These are phyloP conservation scores for Lamproptera curius DNA, from an alignment of 2,888 invertebrate species.

Conservation along the genomic window DNA sequence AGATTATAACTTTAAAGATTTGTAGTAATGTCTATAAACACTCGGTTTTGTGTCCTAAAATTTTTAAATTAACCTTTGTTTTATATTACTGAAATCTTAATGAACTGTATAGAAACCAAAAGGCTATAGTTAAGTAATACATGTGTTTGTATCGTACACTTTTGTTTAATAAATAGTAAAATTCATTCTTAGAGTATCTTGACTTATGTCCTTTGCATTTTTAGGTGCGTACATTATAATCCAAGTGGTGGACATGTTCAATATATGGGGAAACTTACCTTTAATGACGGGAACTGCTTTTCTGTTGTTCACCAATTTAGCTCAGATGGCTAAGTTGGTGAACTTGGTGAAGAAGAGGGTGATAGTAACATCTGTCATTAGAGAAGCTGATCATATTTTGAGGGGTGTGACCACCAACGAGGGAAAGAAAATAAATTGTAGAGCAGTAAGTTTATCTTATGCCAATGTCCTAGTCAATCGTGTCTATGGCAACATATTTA, in stretches of 20 bases:
- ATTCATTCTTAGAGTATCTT: too few species aligned
- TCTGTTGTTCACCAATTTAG: slow-evolving; percentile 65
- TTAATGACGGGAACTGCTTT: slow-evolving; percentile 67
- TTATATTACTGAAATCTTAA: too few species aligned
- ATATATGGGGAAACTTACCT: slow-evolving; percentile 66
- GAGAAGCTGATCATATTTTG: slow-evolving; percentile 40
- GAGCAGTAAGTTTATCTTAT: too few species aligned
- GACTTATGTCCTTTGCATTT: neutral
- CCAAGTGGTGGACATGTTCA: slow-evolving; percentile 64
- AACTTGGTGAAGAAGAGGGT: slow-evolving; percentile 44
- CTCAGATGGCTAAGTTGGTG: slow-evolving; percentile 58
- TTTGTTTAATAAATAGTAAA: too few species aligned
- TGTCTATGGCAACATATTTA: slow-evolving; percentile 5
- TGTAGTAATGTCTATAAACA: too few species aligned
- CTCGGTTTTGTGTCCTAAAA: too few species aligned
- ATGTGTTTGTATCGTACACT: too few species aligned
- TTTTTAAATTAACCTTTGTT: too few species aligned
- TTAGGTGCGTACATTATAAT: slow-evolving; percentile 57
- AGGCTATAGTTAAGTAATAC: too few species aligned
- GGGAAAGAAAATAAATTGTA: slow-evolving; percentile 43
- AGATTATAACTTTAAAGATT: too few species aligned
- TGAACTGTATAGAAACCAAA: too few species aligned
- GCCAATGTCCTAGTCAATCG: neutral
- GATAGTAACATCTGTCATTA: slow-evolving; percentile 43
- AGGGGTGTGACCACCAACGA: slow-evolving; percentile 32